phyloP scores from a whole-genome alignment of 1,140 invertebrate genomes.

The Platorchestia sp. region DNA sequence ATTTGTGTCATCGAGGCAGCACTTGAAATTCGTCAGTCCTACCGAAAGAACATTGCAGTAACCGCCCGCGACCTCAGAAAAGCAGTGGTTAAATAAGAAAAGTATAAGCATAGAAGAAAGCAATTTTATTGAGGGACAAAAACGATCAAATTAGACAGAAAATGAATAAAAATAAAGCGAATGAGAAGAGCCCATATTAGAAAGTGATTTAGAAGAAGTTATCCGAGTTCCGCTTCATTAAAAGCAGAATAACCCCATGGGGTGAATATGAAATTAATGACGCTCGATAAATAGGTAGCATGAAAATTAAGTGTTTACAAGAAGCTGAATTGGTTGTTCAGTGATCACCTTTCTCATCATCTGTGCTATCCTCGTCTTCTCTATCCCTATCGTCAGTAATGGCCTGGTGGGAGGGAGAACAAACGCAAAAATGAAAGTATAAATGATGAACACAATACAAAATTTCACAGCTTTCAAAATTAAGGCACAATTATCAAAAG shows the following conservation, averaged over 20 bases:
- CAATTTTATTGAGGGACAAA: neutral
- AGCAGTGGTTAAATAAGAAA: neutral
- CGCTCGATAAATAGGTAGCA: neutral
- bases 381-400: neutral
- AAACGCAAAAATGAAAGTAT: neutral
- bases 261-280: neutral
- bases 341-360: neutral
- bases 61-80: neutral
- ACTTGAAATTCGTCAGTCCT: neutral
- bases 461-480: neutral
- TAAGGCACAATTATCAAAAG: neutral
- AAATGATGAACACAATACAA: neutral
- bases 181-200: neutral
- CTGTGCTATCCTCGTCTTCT: constrained; percentile 24
- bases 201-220: neutral
- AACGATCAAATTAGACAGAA: neutral
- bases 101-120: neutral
- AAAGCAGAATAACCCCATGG: neutral
- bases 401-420: constrained; percentile 14
- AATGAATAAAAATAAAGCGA: neutral
- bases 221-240: neutral
- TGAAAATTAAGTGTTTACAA: neutral
- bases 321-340: neutral
- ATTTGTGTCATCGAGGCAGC: neutral
- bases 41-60: neutral